These are phyloP conservation scores for Osmerus mordax DNA, from an alignment of 2,113 vertebrate species.

Conservation along the genomic window DNA sequence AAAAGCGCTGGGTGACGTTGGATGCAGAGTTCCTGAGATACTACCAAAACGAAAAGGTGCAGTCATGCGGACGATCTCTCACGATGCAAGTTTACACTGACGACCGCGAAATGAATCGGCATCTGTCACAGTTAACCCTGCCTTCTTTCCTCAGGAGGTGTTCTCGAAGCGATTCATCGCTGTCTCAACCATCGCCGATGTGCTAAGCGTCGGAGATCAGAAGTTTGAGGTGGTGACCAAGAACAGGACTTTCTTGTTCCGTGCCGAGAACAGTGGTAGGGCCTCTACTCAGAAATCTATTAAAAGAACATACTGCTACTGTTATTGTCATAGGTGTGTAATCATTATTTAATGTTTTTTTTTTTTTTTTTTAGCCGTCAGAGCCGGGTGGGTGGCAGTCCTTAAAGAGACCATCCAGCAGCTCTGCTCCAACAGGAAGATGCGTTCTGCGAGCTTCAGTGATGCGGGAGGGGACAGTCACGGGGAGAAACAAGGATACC, in stretches of 20 bases:
- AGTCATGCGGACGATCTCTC: not conserved
- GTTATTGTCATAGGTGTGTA: not conserved
- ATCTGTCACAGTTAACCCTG: no score
- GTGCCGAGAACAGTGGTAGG: slow-evolving; percentile 75
- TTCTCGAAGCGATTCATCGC: slow-evolving; percentile 80
- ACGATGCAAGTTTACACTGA: no score
- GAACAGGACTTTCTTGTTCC: slow-evolving; percentile 77
- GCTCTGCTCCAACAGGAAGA: not conserved
- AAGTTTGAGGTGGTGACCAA: slow-evolving; percentile 79
- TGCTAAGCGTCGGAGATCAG: slow-evolving; percentile 65
- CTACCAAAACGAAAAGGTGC: slow-evolving; percentile 76
- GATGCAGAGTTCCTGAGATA: slow-evolving; percentile 71
- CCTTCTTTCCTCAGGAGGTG: slow-evolving; percentile 57
- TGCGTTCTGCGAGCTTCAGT: slow-evolving; percentile 10
- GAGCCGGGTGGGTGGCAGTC: slow-evolving; percentile 70
- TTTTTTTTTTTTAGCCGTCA: slow-evolving; percentile 4
- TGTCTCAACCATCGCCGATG: slow-evolving; percentile 59
- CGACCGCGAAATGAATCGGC: no score
- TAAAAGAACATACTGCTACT: not conserved
- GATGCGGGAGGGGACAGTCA: not conserved
- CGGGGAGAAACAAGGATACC: slow-evolving; percentile 54
- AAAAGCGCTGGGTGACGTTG: slow-evolving; percentile 79
- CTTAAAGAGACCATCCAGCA: slow-evolving; percentile 58
- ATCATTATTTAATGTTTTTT: not conserved
- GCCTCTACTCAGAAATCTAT: not conserved